A percentile compares a stretch with the other conserved stretches of the same genome.
Evolutionary conservation across 2,113 vertebrate genomes (phyloP).

Genomic region (Nothoprocta perdicaria): DNA sequence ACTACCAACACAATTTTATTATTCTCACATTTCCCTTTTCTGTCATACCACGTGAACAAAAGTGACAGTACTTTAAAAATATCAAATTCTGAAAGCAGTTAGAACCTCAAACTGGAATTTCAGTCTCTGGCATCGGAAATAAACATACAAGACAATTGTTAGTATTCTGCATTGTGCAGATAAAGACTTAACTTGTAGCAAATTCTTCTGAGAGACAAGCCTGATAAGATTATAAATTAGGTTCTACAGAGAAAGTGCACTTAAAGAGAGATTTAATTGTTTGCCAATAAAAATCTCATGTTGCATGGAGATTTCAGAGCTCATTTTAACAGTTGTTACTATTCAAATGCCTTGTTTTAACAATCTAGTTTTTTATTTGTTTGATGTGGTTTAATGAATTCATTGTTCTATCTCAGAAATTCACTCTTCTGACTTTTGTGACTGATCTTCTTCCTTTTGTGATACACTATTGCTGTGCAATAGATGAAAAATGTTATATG

Average conservation of each 20-base stretch:
- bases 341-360: slow-evolving; percentile 60
- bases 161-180: slow-evolving; percentile 59
- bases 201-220: slow-evolving; percentile 61
- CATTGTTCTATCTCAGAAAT: slow-evolving; percentile 41
- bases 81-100: slow-evolving; percentile 44
- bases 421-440: neutral
- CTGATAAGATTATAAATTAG: slow-evolving; percentile 74
- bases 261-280: slow-evolving; percentile 70
- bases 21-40: slow-evolving; percentile 10
- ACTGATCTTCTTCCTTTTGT: neutral
- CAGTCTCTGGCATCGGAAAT: slow-evolving; percentile 59
- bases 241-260: slow-evolving; percentile 55
- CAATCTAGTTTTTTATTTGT: slow-evolving; percentile 25
- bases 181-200: slow-evolving; percentile 64
- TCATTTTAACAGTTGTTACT: slow-evolving; percentile 53
- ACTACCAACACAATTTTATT: neutral
- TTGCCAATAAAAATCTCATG: slow-evolving; percentile 66
- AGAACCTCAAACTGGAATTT: slow-evolving; percentile 63
- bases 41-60: slow-evolving; percentile 20
- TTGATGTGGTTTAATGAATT: slow-evolving; percentile 35
- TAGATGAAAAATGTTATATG: neutral
- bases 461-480: neutral
- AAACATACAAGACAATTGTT: slow-evolving; percentile 55
- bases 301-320: slow-evolving; percentile 53
- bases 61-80: slow-evolving; percentile 44